phyloP scores from a whole-genome alignment of 2,113 vertebrate genomes.

The Cariama cristata region DNA sequence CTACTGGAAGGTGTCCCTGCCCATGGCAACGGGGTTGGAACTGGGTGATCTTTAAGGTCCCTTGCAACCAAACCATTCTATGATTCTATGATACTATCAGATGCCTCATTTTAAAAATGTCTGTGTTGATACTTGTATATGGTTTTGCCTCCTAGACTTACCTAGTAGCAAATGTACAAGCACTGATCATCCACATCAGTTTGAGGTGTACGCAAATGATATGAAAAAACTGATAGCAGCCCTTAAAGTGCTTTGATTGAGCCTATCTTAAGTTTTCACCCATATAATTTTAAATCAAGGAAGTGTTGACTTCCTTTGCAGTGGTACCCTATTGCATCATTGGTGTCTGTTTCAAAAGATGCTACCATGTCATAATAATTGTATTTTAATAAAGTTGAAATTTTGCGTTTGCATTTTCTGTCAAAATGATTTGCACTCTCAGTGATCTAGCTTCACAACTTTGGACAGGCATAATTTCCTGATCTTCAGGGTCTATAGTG shows the following conservation, averaged over 20 bases:
- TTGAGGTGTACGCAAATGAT: neutral
- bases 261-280: neutral
- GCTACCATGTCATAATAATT: neutral
- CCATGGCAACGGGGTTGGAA: too few relatives aligned
- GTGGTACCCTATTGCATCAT: rapidly evolving
- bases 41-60: too few relatives aligned
- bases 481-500: neutral
- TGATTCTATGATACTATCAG: neutral
- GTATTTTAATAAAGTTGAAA: neutral
- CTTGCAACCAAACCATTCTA: too few relatives aligned
- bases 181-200: neutral
- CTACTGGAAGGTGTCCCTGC: too few relatives aligned
- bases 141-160: neutral
- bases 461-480: neutral
- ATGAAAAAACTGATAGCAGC: neutral
- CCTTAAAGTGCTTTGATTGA: neutral
- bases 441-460: neutral
- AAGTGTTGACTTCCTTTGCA: neutral
- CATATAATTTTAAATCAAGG: neutral
- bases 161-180: neutral
- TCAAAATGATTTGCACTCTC: neutral
- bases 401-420: neutral
- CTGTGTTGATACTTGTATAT: neutral
- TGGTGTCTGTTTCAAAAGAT: neutral
- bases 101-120: rapidly evolving